These are phyloP conservation scores for Prionace glauca DNA, from an alignment of 2,797 vertebrate genomes.

Conservation along the genomic window DNA sequence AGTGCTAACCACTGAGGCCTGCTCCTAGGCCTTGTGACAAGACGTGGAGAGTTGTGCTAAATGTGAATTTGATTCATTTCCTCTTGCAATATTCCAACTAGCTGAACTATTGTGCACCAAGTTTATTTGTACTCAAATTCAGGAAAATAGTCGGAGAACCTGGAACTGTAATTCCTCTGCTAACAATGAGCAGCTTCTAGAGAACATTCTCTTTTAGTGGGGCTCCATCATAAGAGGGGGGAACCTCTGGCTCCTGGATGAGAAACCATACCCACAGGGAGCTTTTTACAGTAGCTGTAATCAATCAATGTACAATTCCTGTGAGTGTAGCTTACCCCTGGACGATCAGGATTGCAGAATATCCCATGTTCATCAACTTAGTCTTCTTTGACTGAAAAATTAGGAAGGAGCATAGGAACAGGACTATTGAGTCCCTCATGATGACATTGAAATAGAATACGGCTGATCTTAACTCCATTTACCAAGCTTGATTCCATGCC, in stretches of 20 bases:
- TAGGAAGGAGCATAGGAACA: not conserved
- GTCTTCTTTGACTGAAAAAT: not conserved
- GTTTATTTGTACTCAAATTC: not conserved
- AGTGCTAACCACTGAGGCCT: no score
- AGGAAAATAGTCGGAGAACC: not conserved
- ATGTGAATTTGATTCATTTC: not conserved
- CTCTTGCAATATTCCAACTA: not conserved
- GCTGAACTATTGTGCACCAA: not conserved
- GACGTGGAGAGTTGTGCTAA: not conserved
- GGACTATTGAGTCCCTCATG: not conserved
- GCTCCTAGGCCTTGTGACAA: no score
- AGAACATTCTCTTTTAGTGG: not conserved
- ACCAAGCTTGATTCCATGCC: not conserved
- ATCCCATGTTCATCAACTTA: not conserved
- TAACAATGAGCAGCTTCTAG: not conserved
- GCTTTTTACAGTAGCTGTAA: no score
- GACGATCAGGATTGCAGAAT: not conserved
- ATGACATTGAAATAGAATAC: not conserved
- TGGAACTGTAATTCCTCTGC: not conserved
- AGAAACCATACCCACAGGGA: not conserved
- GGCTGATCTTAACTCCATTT: not conserved
- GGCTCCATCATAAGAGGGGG: not conserved
- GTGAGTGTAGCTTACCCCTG: not conserved
- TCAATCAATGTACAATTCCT: not conserved
- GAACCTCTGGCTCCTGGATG: not conserved